Percentiles rank a stretch among this genome's conserved stretches.
Evolutionary conservation across 2,113 vertebrate species (phyloP).

Genomic region (Gila orcuttii): DNA sequence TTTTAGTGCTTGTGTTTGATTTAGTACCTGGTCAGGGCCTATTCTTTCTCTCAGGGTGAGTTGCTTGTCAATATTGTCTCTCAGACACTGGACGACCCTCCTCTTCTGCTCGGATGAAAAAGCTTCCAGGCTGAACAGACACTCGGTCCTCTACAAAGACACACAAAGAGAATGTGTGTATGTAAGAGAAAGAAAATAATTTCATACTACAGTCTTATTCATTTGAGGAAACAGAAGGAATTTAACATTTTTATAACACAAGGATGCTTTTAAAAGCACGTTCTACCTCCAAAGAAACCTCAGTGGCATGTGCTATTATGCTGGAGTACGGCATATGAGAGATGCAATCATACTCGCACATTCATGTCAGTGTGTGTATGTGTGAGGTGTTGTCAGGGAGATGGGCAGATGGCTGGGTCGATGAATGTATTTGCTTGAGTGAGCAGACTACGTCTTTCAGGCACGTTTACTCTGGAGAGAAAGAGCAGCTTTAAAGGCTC

Average conservation of each 20-base stretch:
- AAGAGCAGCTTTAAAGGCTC: slow-evolving; percentile 28
- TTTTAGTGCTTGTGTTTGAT: neutral
- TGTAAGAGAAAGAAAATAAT: slow-evolving; percentile 22
- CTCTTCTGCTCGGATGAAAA: slow-evolving; percentile 90
- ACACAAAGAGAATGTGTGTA: slow-evolving; percentile 7
- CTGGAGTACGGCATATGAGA: neutral
- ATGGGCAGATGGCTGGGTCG: slow-evolving; percentile 60
- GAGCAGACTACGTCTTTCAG: slow-evolving; percentile 52
- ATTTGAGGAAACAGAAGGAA: neutral
- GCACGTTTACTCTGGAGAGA: slow-evolving; percentile 51
- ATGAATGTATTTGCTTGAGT: slow-evolving; percentile 53
- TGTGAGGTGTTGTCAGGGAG: slow-evolving; percentile 56
- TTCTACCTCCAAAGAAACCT: neutral
- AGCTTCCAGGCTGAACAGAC: slow-evolving; percentile 87
- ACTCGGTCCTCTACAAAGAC: slow-evolving; percentile 74
- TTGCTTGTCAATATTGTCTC: slow-evolving; percentile 86
- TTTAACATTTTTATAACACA: neutral
- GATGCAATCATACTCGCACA: slow-evolving; percentile 31
- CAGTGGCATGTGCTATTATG: slow-evolving; percentile 6
- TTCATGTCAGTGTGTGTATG: slow-evolving; percentile 20
- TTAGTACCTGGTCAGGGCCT: slow-evolving; percentile 75
- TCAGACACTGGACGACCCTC: slow-evolving; percentile 88
- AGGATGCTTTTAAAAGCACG: neutral
- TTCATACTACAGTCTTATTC: neutral
- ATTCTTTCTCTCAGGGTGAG: slow-evolving; percentile 69